Base-by-base conservation (phyloP, 2,113 vertebrate genomes). In the Bos indicus region DNA sequence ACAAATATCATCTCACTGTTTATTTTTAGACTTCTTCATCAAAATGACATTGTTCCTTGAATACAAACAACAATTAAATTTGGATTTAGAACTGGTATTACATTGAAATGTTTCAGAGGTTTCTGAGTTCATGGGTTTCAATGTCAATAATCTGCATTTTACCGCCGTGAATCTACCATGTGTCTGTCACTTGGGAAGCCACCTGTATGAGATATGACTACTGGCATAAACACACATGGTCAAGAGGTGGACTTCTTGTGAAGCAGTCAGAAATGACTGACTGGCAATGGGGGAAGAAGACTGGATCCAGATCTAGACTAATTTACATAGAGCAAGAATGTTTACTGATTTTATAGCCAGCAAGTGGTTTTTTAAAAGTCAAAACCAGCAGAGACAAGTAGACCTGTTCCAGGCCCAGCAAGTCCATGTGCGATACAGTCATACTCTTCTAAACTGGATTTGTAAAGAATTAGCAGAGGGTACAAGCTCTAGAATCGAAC, bases 11-110 rank as follows among this genome's bases (percentile, higher is more conserved):
- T 85, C 62, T 56, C 46, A 30, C 56, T 80, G 23, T 60, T 95
- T 89, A 52, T 80, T 97, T 97, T 97, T 43, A 92, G 52, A 59
- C 15, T 80, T 46, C 43, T 96, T 88, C 46, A 74, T 15, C 84
- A 51, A 95, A 83, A 86, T 90, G 40, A 10, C 83, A 77, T 43
- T 60, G 43, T 90, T 89, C 40, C 62, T 56, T 81, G 84, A 92
- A 33, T 21, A 56, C 23, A 48, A 67, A 89, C n/a, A 26, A 52
- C 25, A 64, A 67, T 83, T 78, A 46, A 15, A 43, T 87, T n/a
- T 86, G 43, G 15, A 25, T 60, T 94, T 88, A 30, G 51, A 91
- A 88, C n/a, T 36, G 4, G 8, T 74, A 54, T 67, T 16, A 23
- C n/a, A 26, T 12, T 67, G 25, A n/a, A 60, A 12, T 9, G 28